A percentile compares a stretch with the other conserved stretches of the same genome.
phyloP scores from a whole-genome alignment of 2,797 vertebrate genomes.

The Poeciliopsis infans region DNA sequence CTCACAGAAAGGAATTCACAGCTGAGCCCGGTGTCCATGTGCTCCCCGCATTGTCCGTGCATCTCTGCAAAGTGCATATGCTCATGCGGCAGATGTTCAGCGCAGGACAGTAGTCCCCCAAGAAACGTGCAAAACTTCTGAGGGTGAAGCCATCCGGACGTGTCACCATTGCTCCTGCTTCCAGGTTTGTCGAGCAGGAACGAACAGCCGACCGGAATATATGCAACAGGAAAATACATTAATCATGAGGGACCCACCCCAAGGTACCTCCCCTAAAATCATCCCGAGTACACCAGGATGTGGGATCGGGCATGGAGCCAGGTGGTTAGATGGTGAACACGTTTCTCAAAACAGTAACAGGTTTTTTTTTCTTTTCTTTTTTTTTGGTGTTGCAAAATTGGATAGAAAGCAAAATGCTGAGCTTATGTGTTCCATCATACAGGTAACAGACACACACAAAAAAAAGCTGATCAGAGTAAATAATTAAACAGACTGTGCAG shows the following conservation, averaged over 20 bases:
- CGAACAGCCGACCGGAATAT: slow-evolving; percentile 47
- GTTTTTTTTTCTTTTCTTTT: background rate
- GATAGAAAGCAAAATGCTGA: background rate
- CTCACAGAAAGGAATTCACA: slow-evolving; percentile 33
- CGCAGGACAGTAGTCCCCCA: slow-evolving; percentile 40
- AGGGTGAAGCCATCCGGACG: slow-evolving; percentile 32
- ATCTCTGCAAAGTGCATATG: slow-evolving; percentile 57
- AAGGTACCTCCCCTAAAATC: slow-evolving; percentile 72
- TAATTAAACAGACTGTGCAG: slow-evolving; percentile 21
- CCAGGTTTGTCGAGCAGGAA: slow-evolving; percentile 44
- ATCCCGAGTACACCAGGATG: slow-evolving; percentile 41
- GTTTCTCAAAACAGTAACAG: background rate
- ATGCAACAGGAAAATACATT: slow-evolving; percentile 61
- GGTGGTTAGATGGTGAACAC: background rate
- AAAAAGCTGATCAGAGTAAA: slow-evolving; percentile 5
- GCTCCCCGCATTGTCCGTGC: slow-evolving; percentile 25
- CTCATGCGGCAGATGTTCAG: slow-evolving; percentile 38
- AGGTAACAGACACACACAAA: background rate
- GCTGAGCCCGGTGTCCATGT: slow-evolving; percentile 30
- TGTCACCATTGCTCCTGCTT: slow-evolving; percentile 14
- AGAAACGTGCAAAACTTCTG: slow-evolving; percentile 43
- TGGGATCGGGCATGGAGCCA: slow-evolving; percentile 46
- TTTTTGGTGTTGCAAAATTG: background rate
- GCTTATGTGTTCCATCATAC: background rate
- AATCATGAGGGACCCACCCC: slow-evolving; percentile 76